These are phyloP conservation scores for Cydia splendana DNA, from an alignment of 1,140 invertebrate species.

Conservation along the genomic window DNA sequence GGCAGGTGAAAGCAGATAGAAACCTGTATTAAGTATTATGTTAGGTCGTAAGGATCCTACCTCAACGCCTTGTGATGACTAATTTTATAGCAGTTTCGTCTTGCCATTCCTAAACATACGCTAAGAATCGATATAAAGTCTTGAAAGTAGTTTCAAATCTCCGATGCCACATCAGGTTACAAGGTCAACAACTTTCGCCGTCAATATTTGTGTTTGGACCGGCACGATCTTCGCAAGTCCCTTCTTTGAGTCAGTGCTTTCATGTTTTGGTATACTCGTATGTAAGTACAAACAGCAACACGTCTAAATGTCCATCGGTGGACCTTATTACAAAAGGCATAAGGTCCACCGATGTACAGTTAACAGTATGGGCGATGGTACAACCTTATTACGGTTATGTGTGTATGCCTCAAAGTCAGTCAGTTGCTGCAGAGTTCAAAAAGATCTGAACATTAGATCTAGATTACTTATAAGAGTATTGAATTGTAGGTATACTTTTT, in stretches of 20 bases:
- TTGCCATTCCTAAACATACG: conserved; percentile 3
- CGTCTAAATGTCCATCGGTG: no score
- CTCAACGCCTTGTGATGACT: not conserved
- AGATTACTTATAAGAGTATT: no score
- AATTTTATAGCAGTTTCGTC: not conserved
- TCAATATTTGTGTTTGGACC: conserved; percentile 34
- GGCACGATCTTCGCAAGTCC: conserved; percentile 19
- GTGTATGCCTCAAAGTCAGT: no score
- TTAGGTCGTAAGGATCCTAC: not conserved
- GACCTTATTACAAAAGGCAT: no score
- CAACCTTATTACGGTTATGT: not conserved
- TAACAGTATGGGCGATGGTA: no score
- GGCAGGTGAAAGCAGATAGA: not conserved
- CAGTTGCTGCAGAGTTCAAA: no score
- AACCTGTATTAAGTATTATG: not conserved
- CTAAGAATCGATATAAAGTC: not conserved
- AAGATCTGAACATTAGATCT: no score
- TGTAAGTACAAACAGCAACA: no score
- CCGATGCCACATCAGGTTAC: conserved; percentile 44
- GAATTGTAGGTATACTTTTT: no score
- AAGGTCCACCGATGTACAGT: no score
- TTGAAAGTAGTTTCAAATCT: conserved; percentile 28
- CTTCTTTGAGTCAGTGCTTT: conserved; percentile 14
- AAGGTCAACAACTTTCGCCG: conserved; percentile 58
- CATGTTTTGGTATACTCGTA: not conserved